phyloP scores from a whole-genome alignment of 2,113 vertebrate species.

The Myodes glareolus region DNA sequence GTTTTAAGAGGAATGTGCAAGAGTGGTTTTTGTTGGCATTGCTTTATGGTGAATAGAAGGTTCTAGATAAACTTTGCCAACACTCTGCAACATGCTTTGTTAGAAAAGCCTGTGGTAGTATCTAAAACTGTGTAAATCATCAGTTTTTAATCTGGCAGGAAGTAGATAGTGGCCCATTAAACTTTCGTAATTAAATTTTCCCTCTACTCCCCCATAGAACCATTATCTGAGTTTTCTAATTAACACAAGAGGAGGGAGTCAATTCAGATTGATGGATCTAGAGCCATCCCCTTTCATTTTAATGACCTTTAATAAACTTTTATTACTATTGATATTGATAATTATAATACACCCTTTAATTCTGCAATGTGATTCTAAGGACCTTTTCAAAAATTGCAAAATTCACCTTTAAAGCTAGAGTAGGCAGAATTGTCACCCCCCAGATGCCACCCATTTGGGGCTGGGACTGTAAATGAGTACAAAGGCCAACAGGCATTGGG shows the following conservation, averaged over 20 bases:
- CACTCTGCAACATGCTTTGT: conserved; percentile 85
- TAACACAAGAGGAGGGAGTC: conserved; percentile 99
- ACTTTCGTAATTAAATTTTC: conserved; percentile 97
- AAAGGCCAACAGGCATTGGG: background rate
- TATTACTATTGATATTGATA: conserved; percentile 98
- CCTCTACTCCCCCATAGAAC: conserved; percentile 94
- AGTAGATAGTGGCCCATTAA: conserved; percentile 95
- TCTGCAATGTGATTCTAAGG: conserved; percentile 89
- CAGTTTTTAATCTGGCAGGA: conserved; percentile 93
- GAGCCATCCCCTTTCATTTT: conserved; percentile 98
- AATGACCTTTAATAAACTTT: conserved; percentile 99
- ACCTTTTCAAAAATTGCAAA: conserved; percentile 86
- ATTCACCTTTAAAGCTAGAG: conserved; percentile 84
- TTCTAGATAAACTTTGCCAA: conserved; percentile 74
- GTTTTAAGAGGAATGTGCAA: background rate
- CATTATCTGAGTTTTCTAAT: conserved; percentile 99
- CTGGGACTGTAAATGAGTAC: background rate
- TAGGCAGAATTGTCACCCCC: conserved; percentile 41
- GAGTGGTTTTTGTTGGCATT: conserved; percentile 21
- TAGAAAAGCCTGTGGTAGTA: conserved; percentile 81
- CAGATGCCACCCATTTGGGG: conserved; percentile 51
- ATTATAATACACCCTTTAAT: conserved; percentile 97
- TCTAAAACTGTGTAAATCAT: conserved; percentile 93
- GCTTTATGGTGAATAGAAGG: conserved; percentile 71
- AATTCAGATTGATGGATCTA: conserved; percentile 95